These are phyloP conservation scores for Papilio polyxenes DNA, from an alignment of 1,140 invertebrate genomes.

Conservation along the genomic window DNA sequence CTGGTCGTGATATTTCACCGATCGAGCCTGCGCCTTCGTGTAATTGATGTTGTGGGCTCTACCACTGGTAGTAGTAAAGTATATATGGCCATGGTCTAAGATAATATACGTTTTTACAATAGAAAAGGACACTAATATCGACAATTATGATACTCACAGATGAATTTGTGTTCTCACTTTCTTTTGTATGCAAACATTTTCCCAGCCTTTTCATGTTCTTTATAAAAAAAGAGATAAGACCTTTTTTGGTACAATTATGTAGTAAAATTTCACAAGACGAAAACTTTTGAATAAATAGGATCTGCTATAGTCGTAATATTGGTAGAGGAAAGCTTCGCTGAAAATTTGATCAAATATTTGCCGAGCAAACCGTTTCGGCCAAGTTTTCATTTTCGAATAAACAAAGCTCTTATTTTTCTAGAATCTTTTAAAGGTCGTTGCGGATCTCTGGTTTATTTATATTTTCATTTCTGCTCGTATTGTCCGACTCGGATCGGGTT, in stretches of 20 bases:
- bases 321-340: not conserved
- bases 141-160: too few relatives aligned
- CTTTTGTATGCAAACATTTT: too few relatives aligned
- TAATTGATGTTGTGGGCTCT: too few relatives aligned
- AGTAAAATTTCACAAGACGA: not conserved
- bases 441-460: not conserved
- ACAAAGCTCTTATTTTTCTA: not conserved
- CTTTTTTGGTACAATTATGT: not conserved
- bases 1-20: too few relatives aligned
- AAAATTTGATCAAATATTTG: conserved; percentile 7
- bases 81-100: too few relatives aligned
- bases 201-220: too few relatives aligned
- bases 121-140: too few relatives aligned
- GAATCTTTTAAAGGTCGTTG: not conserved
- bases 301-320: not conserved
- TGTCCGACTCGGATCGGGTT: conserved; percentile 1
- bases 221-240: too few relatives aligned
- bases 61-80: too few relatives aligned
- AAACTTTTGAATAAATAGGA: not conserved
- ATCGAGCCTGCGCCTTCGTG: too few relatives aligned
- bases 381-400: not conserved
- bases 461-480: not conserved
- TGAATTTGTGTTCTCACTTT: too few relatives aligned
- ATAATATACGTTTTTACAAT: too few relatives aligned
- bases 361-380: not conserved